A percentile compares a stretch with the other conserved stretches of the same genome.
Conservation (phyloP, 2,888 invertebrate genomes). For the Macrophya annulata region DNA sequence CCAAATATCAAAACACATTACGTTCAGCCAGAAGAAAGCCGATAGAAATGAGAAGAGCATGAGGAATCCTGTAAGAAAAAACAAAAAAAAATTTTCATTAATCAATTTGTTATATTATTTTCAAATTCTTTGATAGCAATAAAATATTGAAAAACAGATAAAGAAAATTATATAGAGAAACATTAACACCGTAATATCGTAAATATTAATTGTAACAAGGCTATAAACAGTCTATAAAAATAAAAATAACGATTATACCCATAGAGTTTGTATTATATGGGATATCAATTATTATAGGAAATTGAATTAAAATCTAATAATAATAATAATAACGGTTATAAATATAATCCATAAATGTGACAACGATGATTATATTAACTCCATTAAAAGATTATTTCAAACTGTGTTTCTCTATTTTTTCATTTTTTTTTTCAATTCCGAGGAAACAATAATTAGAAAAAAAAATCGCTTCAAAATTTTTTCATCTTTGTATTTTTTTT, state of each 20-base stretch:
- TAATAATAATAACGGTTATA: neutral
- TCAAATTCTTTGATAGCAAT: too few species aligned
- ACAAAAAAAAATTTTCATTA: neutral
- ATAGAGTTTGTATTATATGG: neutral
- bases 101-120: neutral
- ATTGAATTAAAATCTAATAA: neutral
- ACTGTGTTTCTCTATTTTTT: neutral
- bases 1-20: conserved; percentile 92
- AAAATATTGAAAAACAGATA: too few species aligned
- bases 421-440: neutral
- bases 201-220: neutral
- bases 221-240: neutral
- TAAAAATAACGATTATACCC: neutral
- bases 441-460: neutral
- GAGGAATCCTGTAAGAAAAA: conserved; percentile 83
- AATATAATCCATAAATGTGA: neutral
- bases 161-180: neutral
- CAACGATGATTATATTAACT: neutral
- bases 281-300: too few species aligned
- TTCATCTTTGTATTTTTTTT: too few species aligned
- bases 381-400: neutral
- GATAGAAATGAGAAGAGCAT: conserved; percentile 87
- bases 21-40: conserved; percentile 89
- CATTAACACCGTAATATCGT: neutral
- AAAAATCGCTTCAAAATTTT: too few species aligned